Conservation (phyloP, 2,888 invertebrate species). For the Congeria kusceri region DNA sequence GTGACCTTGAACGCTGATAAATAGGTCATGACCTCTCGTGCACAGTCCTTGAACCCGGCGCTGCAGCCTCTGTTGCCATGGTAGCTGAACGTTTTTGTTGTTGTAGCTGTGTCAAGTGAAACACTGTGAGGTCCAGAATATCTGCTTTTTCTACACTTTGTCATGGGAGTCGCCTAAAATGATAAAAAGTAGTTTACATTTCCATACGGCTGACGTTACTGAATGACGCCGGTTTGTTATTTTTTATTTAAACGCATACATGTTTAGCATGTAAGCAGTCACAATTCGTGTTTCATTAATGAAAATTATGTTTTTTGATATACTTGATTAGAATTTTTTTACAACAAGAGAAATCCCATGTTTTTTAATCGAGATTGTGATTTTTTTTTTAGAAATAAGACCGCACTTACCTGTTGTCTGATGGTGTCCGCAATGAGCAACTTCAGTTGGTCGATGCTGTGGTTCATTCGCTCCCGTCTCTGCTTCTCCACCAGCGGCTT, state of each 20-base stretch:
- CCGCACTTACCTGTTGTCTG: neutral
- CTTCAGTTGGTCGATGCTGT: slow-evolving; percentile 33
- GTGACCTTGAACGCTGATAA: slow-evolving; percentile 5
- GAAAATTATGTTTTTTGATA: too few species aligned
- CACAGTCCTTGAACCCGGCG: slow-evolving; percentile 41
- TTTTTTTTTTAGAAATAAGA: too few species aligned
- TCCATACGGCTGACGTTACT: too few species aligned
- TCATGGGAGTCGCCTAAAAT: slow-evolving; percentile 34
- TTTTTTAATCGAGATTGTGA: too few species aligned
- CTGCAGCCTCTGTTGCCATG: slow-evolving; percentile 30
- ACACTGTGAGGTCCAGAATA: too few species aligned
- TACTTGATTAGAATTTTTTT: too few species aligned
- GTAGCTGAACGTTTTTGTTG: slow-evolving; percentile 31
- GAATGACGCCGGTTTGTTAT: too few species aligned
- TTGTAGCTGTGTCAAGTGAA: slow-evolving; percentile 27
- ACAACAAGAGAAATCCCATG: too few species aligned
- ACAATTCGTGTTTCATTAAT: too few species aligned
- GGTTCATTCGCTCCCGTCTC: slow-evolving; percentile 42
- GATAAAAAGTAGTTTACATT: too few species aligned
- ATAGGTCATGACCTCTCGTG: slow-evolving; percentile 21
- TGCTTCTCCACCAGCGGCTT: slow-evolving; percentile 35
- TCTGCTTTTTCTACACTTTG: slow-evolving; percentile 35
- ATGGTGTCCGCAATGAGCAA: slow-evolving; percentile 35
- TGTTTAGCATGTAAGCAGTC: too few species aligned
- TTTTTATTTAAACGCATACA: too few species aligned